Base-by-base conservation (phyloP, 2,888 invertebrate genomes). In the Anarsia innoxiella region DNA sequence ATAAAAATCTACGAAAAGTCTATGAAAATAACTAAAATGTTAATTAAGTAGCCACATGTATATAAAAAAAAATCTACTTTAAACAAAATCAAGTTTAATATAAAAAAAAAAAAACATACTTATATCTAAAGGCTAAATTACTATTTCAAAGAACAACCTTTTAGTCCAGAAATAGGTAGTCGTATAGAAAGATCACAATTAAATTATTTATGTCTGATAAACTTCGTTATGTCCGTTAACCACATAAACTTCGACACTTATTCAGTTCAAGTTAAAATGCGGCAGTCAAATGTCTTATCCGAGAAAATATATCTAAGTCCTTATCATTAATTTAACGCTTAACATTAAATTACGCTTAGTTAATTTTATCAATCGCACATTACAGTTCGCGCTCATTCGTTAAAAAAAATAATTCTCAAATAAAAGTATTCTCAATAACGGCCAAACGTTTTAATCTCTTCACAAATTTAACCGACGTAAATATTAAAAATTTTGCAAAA, bases 401-500 rank as follows among this genome's bases (percentile, higher is more conserved):
- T 64, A 66, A 63, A 62, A 74, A 76, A 77, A 78, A 74, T 67
- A 69, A 78, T 70, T 59, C 66, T 66, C 64, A 43, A 79, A 72
- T 62, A 64, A 78, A 74, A 83, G 73, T 77, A 79, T 72, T 70
- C 57, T 75, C 66, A 70, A 70, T 69, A 83, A 80, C 75, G 68
- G 76, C 82, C 83, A 73, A 82, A 83, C 59, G 62, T 70, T 73
- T n/a, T 72, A 70, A 69, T 79, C 77, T 79, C 73, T 77, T 70
- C 55, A 73, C 66, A 79, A 82, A 74, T 77, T 64, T 78, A 83
- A 83, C 82, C 76, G 80, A 80, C 71, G 69, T 84, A 84, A 76
- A 83, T 83, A 83, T 83, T 70, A 77, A 79, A 82, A 80, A 77
- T 76, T 82, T 82, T 57, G 76, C 73, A 66, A 70, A 82, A 75